Evolutionary conservation across 2,888 invertebrate genomes (phyloP).

Genomic region (Dorcus parallelipipedus): DNA sequence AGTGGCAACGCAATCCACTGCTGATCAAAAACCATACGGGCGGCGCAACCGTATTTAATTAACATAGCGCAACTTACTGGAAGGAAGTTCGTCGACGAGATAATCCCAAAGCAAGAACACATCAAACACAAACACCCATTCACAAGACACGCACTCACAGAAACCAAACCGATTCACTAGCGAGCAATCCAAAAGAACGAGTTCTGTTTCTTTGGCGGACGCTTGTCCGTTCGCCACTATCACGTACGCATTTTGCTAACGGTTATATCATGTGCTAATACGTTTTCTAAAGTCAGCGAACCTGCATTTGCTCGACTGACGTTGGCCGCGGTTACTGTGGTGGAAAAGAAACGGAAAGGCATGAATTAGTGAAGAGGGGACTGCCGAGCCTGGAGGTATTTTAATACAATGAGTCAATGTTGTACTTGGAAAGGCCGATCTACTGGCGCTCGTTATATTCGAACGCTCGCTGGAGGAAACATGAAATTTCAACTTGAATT

Average conservation of each 20-base stretch:
- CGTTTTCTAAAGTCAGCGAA: constrained; percentile 13
- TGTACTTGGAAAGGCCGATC: background rate
- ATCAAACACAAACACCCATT: constrained; percentile 5
- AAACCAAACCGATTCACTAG: background rate
- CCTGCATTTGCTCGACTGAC: constrained; percentile 4
- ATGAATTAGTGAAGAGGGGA: constrained; percentile 9
- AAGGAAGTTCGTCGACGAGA: background rate
- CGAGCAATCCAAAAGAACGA: no score
- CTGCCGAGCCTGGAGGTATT: constrained; percentile 7
- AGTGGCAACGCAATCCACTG: background rate
- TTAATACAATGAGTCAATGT: constrained; percentile 8
- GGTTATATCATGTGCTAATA: constrained; percentile 5
- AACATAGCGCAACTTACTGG: background rate
- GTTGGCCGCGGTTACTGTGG: constrained; percentile 10
- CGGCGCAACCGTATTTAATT: background rate
- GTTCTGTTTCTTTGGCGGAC: no score
- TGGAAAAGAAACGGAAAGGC: constrained; percentile 12
- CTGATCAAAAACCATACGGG: background rate
- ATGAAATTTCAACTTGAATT: no score
- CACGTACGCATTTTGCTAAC: background rate
- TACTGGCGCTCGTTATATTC: no score
- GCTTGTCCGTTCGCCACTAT: no score
- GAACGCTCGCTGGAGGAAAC: no score
- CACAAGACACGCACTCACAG: background rate
- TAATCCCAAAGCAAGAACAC: constrained; percentile 2